Conservation (phyloP, 2,888 invertebrate species). For the Phengaris arion region DNA sequence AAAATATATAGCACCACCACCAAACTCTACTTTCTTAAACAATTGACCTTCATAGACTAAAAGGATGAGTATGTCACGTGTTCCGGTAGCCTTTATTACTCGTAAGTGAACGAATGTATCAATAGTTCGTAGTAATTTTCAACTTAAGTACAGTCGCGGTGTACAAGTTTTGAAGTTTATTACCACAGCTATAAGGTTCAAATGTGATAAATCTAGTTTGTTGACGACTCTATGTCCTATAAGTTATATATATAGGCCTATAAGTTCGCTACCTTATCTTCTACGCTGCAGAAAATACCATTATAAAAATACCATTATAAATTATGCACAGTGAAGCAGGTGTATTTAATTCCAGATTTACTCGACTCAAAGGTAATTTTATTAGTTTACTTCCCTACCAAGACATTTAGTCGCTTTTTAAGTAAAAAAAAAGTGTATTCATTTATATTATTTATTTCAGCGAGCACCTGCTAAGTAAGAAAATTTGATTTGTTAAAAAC, state of each 20-base stretch:
- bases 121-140: neutral
- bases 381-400: neutral
- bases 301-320: slow-evolving; percentile 14
- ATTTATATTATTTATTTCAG: neutral
- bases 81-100: slow-evolving; percentile 16
- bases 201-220: neutral
- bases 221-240: neutral
- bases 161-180: neutral
- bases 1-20: neutral
- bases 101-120: neutral
- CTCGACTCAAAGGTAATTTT: neutral
- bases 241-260: neutral
- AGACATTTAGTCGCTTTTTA: slow-evolving; percentile 4
- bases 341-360: slow-evolving; percentile 15
- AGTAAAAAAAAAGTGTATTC: neutral
- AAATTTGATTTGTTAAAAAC: too few species aligned
- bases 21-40: slow-evolving; percentile 16
- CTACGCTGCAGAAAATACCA: neutral
- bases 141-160: neutral
- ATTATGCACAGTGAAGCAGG: slow-evolving; percentile 7
- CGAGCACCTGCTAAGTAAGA: neutral
- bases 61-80: slow-evolving; percentile 23
- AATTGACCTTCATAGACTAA: slow-evolving; percentile 28
- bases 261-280: neutral
- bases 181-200: neutral